Base-by-base conservation (phyloP, 2,888 invertebrate species). In the Steinernema carpocapsae region DNA sequence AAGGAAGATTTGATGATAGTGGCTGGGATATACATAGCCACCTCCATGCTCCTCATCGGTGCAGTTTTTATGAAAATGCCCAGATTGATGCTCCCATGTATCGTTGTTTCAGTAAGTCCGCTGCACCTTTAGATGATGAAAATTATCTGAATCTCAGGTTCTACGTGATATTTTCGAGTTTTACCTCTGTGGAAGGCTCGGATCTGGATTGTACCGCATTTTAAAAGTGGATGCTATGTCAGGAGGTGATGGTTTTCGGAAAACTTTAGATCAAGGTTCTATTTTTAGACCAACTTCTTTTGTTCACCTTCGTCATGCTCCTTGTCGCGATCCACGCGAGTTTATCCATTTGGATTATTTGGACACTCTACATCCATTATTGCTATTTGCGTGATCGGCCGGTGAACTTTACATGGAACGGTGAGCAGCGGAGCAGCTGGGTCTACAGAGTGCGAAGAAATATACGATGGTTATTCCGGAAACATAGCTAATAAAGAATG, bases 341-440 rank as follows among this genome's bases (percentile, higher is more conserved):
- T n/a, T 17, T 64, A 12, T 29, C 64, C 29, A 17, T 64, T 37
- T 64, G 64, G 64, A 64, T 64, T 12, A 64, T 64, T 6, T 64
- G 64, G 64, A 64, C 32, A 1, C 2, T 37, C 6, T 64, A 64
- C 64, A 64, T 64, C 7, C 64, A 64, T 17, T 64, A 64, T 17
- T 64, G 64, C 26, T 64, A 64, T 64, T 29, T 64, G 32, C 64
- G 64, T 4, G 64, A 64, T 32, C 29, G 64, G 29, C 64, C 64
- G 32, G 12, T 37, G 26, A 64, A 64, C 14, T 64, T 32, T 29
- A 7, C 64, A 14, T 32, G 29, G 29, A 29, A 32, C 32, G 64
- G 32, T 17, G 19, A 29, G 17, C 32, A 17, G 32, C 29, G 29
- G 64, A 64, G 32, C 32, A 64, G 32, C 14, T 32, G 22, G 29